These are phyloP conservation scores for Agrotis exclamationis DNA, from an alignment of 2,888 invertebrate genomes.

Conservation along the genomic window DNA sequence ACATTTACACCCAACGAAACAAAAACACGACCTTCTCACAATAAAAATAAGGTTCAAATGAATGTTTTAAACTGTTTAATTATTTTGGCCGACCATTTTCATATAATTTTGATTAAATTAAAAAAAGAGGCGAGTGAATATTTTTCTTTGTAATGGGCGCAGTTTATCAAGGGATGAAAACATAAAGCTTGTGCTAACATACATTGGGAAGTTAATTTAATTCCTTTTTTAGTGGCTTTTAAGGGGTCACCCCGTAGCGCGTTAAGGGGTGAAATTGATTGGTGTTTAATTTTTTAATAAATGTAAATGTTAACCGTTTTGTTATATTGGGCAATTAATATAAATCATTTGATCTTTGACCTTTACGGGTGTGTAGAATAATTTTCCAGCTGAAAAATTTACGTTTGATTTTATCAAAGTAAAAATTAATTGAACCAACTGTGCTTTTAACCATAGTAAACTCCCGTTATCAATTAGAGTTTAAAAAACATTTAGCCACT, in stretches of 20 bases:
- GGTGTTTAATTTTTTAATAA: constrained; percentile 40
- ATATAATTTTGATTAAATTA: constrained; percentile 74
- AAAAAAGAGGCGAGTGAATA: constrained; percentile 63
- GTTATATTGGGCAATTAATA: background rate
- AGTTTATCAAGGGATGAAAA: constrained; percentile 56
- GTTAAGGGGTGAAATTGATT: constrained; percentile 28
- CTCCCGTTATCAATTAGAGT: too few species aligned
- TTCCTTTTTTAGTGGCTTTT: constrained; percentile 35
- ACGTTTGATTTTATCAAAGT: background rate
- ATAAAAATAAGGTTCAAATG: constrained; percentile 29
- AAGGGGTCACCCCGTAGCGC: constrained; percentile 33
- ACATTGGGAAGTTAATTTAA: constrained; percentile 44
- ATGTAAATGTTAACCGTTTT: constrained; percentile 31
- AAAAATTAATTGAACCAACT: too few species aligned
- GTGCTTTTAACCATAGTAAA: too few species aligned
- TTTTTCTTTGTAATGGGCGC: constrained; percentile 68
- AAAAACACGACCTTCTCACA: constrained; percentile 27
- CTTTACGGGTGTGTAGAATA: background rate
- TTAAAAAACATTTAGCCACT: too few species aligned
- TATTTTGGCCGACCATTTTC: constrained; percentile 57
- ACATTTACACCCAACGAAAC: constrained; percentile 14
- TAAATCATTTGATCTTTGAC: constrained; percentile 7
- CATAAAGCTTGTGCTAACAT: constrained; percentile 41
- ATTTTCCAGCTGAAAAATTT: background rate
- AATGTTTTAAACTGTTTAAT: background rate